Percentiles rank a stretch among this genome's conserved stretches.
phyloP scores from a whole-genome alignment of 1,140 invertebrate genomes.

The roundworm (Caenorhabditis elegans) region WBcel235 BX284606.5:13221501-13222000 shows the following conservation, averaged over 20 bases:
- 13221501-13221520: not conserved
- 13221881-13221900: too few species aligned
- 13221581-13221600: not conserved
- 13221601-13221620: conserved; percentile 11
- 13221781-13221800: not conserved
- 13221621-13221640: not conserved
- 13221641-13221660: not conserved
- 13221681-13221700: not conserved
- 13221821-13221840: too few species aligned
- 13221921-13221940: too few species aligned
- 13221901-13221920: too few species aligned
- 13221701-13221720: not conserved
- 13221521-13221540: conserved; percentile 15
- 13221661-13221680: not conserved
- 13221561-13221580: not conserved
- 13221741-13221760: not conserved
- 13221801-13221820: too few species aligned
- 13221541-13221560: conserved; percentile 28
- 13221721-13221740: not conserved
- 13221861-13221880: too few species aligned
- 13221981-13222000: too few species aligned
- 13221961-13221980: too few species aligned
- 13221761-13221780: not conserved
- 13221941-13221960: too few species aligned
- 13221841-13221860: too few species aligned